Base-by-base conservation (phyloP, 2,888 invertebrate species). In the Uropetala carovei region DNA sequence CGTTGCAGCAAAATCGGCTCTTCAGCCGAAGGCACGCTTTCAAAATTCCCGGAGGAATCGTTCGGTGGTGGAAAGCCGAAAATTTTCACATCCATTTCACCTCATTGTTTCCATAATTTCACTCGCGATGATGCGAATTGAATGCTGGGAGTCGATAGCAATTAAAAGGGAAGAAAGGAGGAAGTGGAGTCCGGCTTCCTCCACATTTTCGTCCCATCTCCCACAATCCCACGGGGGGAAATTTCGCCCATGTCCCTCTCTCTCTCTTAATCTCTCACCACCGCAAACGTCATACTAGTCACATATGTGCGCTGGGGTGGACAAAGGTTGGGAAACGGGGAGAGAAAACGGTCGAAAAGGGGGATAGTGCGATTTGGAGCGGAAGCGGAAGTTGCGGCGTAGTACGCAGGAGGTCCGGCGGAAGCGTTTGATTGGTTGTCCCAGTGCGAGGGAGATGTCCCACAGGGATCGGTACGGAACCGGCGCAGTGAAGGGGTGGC, bases 351-450 rank as follows among this genome's bases (percentile, higher is more conserved):
- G 4, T 9, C 22, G 10, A 75, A 27, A 22, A 27, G 22, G 75
- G 27, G 75, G 75, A 22, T 27, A n/a, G 75, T 75, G 75, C 75
- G 10, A 27, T 75, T 22, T 75, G 18, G 75, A 27, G 75, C 75
- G 75, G 75, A 75, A 75, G 75, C 75, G 75, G 75, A 75, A 75
- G 75, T 75, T 27, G 75, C 13, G 75, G 75, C 13, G 75, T 27
- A 11, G 27, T 75, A 27, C 75, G 75, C 75, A 16, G 75, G 75
- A 27, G 75, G 75, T 75, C 27, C 22, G 75, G 27, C 75, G 75
- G 75, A 75, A 75, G 75, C 75, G 27, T 75, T 75, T 75, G 75
- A 75, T 75, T 75, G 75, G 75, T 75, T 43, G 75, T 27, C 75
- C 27, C 27, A 68, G 75, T 22, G 27, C 22, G 27, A 75, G 75